phyloP scores from a whole-genome alignment of 2,888 invertebrate genomes.

The Malthinus flaveolus region DNA sequence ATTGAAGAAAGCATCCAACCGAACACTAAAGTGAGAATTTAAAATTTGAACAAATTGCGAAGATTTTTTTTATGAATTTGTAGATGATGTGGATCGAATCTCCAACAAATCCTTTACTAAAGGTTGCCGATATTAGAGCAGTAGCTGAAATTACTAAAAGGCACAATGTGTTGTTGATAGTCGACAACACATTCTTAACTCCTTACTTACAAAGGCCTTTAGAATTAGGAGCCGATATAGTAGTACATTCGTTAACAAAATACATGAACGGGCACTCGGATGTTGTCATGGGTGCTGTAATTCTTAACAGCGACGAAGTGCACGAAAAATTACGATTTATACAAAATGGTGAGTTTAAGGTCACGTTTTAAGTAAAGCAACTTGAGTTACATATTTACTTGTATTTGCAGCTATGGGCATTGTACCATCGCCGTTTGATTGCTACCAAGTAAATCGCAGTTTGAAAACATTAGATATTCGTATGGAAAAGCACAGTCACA shows the following conservation, averaged over 20 bases:
- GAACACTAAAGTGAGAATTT: slow-evolving; percentile 76
- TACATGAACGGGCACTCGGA: slow-evolving; percentile 99
- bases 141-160: slow-evolving; percentile 66
- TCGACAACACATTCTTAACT: slow-evolving; percentile 94
- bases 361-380: neutral
- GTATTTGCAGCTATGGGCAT: slow-evolving; percentile 78
- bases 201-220: slow-evolving; percentile 90
- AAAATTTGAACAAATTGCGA: neutral
- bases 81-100: slow-evolving; percentile 92
- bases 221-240: slow-evolving; percentile 87
- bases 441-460: slow-evolving; percentile 89
- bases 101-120: slow-evolving; percentile 93
- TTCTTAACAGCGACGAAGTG: slow-evolving; percentile 73
- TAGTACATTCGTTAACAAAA: slow-evolving; percentile 91
- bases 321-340: slow-evolving; percentile 76
- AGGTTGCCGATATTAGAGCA: slow-evolving; percentile 83
- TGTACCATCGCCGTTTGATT: slow-evolving; percentile 96
- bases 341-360: slow-evolving; percentile 76
- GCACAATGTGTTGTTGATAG: slow-evolving; percentile 70
- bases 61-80: slow-evolving; percentile 40
- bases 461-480: slow-evolving; percentile 90
- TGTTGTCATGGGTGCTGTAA: slow-evolving; percentile 91
- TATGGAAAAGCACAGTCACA: slow-evolving; percentile 87
- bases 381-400: neutral
- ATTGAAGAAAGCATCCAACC: slow-evolving; percentile 71